A percentile compares a stretch with the other conserved stretches of the same genome.
Evolutionary conservation across 2,113 vertebrate species (phyloP).

Genomic region (Telmatochromis brichardi): DNA sequence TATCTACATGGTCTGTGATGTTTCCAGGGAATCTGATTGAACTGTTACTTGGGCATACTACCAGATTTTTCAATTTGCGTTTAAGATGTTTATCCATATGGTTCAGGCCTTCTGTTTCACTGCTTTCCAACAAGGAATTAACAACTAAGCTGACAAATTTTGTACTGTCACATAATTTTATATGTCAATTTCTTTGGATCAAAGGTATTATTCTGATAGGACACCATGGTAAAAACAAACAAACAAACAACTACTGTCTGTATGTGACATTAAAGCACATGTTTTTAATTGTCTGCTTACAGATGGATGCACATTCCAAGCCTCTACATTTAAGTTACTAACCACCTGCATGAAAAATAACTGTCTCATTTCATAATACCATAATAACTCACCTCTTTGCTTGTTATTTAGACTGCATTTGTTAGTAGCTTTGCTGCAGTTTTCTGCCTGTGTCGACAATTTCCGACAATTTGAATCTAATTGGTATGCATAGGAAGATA

Average conservation of each 20-base stretch:
- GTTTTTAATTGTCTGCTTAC: neutral
- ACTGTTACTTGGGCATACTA: neutral
- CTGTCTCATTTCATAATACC: neutral
- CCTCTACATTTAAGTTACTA: neutral
- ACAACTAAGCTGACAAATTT: neutral
- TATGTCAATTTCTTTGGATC: neutral
- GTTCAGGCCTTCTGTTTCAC: neutral
- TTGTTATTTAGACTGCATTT: neutral
- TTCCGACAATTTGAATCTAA: constrained; percentile 10
- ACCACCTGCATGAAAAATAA: neutral
- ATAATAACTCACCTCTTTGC: neutral
- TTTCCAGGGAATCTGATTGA: neutral
- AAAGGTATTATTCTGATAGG: neutral
- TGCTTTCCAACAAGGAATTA: neutral
- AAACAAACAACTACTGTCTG: neutral
- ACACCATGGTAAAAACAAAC: neutral
- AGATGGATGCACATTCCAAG: neutral
- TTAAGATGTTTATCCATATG: neutral
- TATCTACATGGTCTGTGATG: neutral
- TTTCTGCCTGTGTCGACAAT: neutral
- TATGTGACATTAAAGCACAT: neutral
- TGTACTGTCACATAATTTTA: neutral
- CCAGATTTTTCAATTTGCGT: neutral
- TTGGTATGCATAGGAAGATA: neutral
- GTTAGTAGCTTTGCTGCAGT: neutral